These are phyloP conservation scores for Cremastobaeus sp. DNA, from an alignment of 2,888 invertebrate genomes.

Conservation along the genomic window DNA sequence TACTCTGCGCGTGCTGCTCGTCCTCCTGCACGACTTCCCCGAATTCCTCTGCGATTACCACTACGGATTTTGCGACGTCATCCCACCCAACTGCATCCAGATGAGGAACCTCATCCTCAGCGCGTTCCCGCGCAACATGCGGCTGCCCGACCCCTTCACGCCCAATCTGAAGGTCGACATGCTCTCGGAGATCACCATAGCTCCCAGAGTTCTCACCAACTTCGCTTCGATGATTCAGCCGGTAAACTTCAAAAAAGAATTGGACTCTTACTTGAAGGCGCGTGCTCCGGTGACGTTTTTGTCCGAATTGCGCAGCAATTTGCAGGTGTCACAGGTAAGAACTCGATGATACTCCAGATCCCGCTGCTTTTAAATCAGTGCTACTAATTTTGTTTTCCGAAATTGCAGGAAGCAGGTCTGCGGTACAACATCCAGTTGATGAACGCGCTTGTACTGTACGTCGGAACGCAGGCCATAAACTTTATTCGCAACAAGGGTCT, in stretches of 20 bases:
- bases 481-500: constrained; percentile 94
- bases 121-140: constrained; percentile 98
- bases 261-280: constrained; percentile 97
- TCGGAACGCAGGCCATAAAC: constrained; percentile 97
- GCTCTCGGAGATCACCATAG: constrained; percentile 91
- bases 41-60: constrained; percentile 99
- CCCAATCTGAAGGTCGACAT: constrained; percentile 97
- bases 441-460: constrained; percentile 98
- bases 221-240: constrained; percentile 92
- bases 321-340: constrained; percentile 87
- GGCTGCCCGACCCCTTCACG: constrained; percentile 98
- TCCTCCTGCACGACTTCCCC: constrained; percentile 98
- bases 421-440: constrained; percentile 97
- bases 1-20: constrained; percentile 94
- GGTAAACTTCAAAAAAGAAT: constrained; percentile 93
- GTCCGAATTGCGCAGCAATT: constrained; percentile 92
- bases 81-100: constrained; percentile 99
- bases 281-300: constrained; percentile 97
- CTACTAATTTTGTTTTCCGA: constrained; percentile 1
- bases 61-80: constrained; percentile 99
- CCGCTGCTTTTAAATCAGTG: too few species aligned
- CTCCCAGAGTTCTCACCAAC: constrained; percentile 93
- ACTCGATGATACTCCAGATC: too few species aligned
- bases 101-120: constrained; percentile 98
- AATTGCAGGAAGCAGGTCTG: constrained; percentile 89